Evolutionary conservation across 2,797 vertebrate genomes (phyloP), one percentile per base, ranked within the genome.

Genomic region (Paguma larvata): DNA sequence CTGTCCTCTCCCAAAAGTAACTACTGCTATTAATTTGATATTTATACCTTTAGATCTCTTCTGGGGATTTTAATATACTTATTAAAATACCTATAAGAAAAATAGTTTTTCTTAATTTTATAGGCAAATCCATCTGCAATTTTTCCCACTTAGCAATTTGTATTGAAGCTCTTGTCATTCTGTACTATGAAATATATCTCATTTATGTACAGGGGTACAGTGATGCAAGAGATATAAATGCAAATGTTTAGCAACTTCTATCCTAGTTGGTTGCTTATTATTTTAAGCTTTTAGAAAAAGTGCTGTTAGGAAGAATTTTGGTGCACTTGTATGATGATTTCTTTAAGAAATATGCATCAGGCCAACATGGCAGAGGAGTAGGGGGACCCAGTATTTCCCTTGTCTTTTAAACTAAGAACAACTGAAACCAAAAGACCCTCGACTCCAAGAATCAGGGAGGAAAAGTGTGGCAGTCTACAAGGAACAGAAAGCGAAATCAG

Each of bases 51-150:
- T 70, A 94, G 16, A 77, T 89, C 9, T 85, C 67, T 75, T 85
- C 41, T 91, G 73, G 48, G 27, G 21, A 68, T 70, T 80, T 95
- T 93, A 90, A 84, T 73, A 83, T 46, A 90, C 48, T 63, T 70
- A 67, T 75, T 75, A 63, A 97, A 95, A 87, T 83, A 95, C 27
- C 34, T 88, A 1, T 77, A 85, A 91, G 34, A 80, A 12, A 85
- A 83, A 75, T 59, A 1, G 11, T n/a, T 48, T 77, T 90, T 87
- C 38, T 85, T 27, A 72, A 92, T 72, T 96, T 92, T 78, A 83
- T 30, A 46, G 48, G 14, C 23, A 95, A 93, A 70, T 75, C 19
- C 63, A 48, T 73, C 41, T 96, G n/a, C 23, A 95, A 83, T 87
- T 89, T 73, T 83, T 83, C 38, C 38, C 41, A 93, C 8, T 59